Base-by-base conservation (phyloP, 2,113 vertebrate genomes). In the Xenotilapia longispinis region DNA sequence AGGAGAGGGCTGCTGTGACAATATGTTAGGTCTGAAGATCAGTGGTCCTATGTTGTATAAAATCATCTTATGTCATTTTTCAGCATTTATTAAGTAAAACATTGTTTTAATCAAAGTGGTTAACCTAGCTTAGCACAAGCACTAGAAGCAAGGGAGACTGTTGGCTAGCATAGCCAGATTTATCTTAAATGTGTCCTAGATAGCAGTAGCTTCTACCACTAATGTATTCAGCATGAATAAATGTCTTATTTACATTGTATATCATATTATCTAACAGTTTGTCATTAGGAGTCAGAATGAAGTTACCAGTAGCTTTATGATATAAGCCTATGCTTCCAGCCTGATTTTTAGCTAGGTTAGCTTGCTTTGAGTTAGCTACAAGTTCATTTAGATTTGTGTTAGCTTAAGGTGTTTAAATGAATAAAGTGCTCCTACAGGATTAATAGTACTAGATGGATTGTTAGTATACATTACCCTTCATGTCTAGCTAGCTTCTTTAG, bases 151-250 rank as follows among this genome's bases (percentile, higher is more conserved):
- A n/a, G 0, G 19, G 2, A 21, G 26, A 9, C 7, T 9, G 40
- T 28, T 26, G 21, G 38, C 57, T 82, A 80, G 82, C 38, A 28
- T 38, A 68, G 38, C n/a, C 9, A 42, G 51, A 23, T 49, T 47
- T 75, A 80, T 81, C 53, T 26, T 80, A 40, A 55, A 80, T 40
- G 6, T 42, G 13, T n/a, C 1, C 6, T 6, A 73, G 38, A 26
- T 73, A 26, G 0, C 9, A 0, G 0, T 60, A 38, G 11, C 36
- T 53, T 58, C 55, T 60, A 31, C 42, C 10, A 57, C 26, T 51
- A 78, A 47, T n/a, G 45, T 49, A 78, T 0, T 26, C n/a, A 57
- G 36, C n/a, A 80, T 80, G 53, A 0, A 42, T 7, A 26, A 81
- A 58, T 28, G 79, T 81, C 3, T 57, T 36, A 57, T 81, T 42